These are phyloP conservation scores for Copidosoma aretas DNA, from an alignment of 2,888 invertebrate genomes.

Conservation along the genomic window DNA sequence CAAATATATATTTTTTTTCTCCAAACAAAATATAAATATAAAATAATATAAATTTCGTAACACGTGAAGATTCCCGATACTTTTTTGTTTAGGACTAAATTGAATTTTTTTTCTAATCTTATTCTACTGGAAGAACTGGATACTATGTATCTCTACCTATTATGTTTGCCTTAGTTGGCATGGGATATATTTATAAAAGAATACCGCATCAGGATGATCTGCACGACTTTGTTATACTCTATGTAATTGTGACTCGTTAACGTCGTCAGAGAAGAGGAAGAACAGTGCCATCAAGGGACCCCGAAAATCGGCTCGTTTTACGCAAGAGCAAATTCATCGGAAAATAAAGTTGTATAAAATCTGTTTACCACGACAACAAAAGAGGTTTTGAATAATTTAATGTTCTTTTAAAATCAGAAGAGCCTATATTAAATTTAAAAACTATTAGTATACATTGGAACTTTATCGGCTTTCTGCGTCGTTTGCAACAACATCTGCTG, in stretches of 20 bases:
- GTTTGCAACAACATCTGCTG: no score
- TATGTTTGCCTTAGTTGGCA: conserved; percentile 24
- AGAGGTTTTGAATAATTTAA: no score
- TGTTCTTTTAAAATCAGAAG: no score
- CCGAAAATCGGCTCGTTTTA: no score
- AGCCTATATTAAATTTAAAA: no score
- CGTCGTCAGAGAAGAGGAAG: no score
- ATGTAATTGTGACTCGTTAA: conserved; percentile 30
- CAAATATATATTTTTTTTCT: conserved; percentile 29
- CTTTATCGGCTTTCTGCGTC: no score
- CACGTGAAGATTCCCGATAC: conserved; percentile 26
- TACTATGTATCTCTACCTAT: conserved; percentile 26
- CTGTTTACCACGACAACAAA: no score
- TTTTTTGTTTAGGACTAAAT: conserved; percentile 29
- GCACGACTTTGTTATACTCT: conserved; percentile 29
- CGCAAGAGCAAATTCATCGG: no score
- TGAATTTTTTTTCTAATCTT: conserved; percentile 35
- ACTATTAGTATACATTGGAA: no score
- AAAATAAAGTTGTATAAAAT: no score
- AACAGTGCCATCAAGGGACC: no score
- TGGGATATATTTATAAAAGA: conserved; percentile 18
- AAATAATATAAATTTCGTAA: conserved; percentile 39
- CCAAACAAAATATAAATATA: conserved; percentile 38
- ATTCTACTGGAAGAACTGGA: conserved; percentile 40
- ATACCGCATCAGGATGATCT: conserved; percentile 21